Percentiles rank a stretch among this genome's conserved stretches.
Evolutionary conservation across 2,113 vertebrate genomes (phyloP).

Genomic region (Coracopsis vasa): DNA sequence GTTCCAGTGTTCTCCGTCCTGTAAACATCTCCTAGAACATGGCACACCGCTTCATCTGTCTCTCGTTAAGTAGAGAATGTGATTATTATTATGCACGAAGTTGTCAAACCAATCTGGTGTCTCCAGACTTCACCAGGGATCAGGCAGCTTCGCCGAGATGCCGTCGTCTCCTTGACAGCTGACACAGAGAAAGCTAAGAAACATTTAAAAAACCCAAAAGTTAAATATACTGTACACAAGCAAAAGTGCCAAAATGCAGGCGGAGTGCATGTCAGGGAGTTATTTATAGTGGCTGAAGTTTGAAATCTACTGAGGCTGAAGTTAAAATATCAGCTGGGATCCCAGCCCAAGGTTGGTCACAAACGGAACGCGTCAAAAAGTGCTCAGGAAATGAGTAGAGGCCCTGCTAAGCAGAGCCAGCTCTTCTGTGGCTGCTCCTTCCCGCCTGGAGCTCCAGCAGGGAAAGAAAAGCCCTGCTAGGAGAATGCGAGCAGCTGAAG

Average conservation of each 20-base stretch:
- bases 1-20: conserved; percentile 47
- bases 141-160: neutral
- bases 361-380: conserved; percentile 45
- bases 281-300: conserved; percentile 59
- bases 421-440: conserved; percentile 19
- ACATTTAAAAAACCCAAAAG: neutral
- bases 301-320: conserved; percentile 56
- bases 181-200: neutral
- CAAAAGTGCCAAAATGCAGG: conserved; percentile 40
- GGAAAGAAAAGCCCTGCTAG: neutral
- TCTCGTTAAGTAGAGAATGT: conserved; percentile 22
- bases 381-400: conserved; percentile 54
- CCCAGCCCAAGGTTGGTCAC: conserved; percentile 46
- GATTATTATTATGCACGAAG: neutral
- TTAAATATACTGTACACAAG: neutral
- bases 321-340: conserved; percentile 65
- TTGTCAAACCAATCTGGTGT: conserved; percentile 16
- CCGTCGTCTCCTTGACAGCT: neutral
- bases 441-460: neutral
- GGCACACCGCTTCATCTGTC: conserved; percentile 34
- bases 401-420: conserved; percentile 42
- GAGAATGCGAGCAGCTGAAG: neutral
- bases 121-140: neutral
- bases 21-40: conserved; percentile 57
- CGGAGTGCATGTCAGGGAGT: neutral